A percentile compares a stretch with the other conserved stretches of the same genome.
phyloP scores from a whole-genome alignment of 2,797 vertebrate genomes.

The Halcyon leucocephala region DNA sequence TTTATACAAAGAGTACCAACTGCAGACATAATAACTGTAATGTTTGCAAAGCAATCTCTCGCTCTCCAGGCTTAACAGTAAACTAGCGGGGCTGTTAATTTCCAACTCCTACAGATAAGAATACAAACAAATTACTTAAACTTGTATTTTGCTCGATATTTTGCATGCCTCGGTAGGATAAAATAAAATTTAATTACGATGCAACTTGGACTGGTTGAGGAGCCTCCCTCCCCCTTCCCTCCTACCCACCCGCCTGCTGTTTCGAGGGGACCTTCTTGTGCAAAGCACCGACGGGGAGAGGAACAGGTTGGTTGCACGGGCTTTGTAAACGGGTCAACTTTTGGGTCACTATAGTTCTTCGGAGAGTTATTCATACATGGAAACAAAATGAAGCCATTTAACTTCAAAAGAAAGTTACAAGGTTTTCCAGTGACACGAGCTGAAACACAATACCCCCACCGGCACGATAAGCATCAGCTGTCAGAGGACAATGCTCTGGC shows the following conservation, averaged over 20 bases:
- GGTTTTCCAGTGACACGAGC: constrained; percentile 73
- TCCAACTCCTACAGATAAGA: constrained; percentile 83
- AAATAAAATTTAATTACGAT: constrained; percentile 82
- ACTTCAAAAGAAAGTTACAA: constrained; percentile 82
- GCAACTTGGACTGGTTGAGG: constrained; percentile 62
- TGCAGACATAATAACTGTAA: constrained; percentile 87
- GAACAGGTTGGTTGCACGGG: not conserved
- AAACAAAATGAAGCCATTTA: constrained; percentile 77
- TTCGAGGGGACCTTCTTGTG: constrained; percentile 47
- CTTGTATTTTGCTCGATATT: constrained; percentile 81
- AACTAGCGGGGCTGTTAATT: constrained; percentile 84
- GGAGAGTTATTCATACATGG: constrained; percentile 73
- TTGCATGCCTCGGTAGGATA: constrained; percentile 77
- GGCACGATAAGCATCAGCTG: constrained; percentile 78
- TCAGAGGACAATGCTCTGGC: constrained; percentile 75
- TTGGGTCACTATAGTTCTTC: constrained; percentile 73
- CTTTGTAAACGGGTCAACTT: constrained; percentile 54
- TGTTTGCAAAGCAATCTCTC: constrained; percentile 87
- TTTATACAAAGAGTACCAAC: constrained; percentile 87
- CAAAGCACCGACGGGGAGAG: constrained; percentile 33
- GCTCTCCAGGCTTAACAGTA: constrained; percentile 84
- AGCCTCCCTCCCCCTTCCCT: not conserved
- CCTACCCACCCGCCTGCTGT: constrained; percentile 19
- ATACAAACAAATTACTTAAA: constrained; percentile 87
- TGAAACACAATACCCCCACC: constrained; percentile 77